phyloP scores from a whole-genome alignment of 53 echinoderm and acorn worm genomes.

The Paracentrotus lividus region DNA sequence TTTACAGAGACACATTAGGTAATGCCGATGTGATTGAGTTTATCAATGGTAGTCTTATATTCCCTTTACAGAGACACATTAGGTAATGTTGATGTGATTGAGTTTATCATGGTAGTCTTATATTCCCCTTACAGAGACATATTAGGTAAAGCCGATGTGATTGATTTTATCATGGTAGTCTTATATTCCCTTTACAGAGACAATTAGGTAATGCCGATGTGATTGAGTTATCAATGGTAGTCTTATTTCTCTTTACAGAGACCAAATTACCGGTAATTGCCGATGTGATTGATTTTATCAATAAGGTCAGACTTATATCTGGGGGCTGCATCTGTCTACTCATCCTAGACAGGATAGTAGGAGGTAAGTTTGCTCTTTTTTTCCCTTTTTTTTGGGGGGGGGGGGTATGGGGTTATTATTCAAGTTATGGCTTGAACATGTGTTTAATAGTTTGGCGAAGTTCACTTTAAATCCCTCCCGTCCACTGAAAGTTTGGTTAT shows the following conservation, averaged over 20 bases:
- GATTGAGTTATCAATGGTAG: slow-evolving; percentile 85
- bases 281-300: too few relatives aligned
- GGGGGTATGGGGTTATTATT: too few relatives aligned
- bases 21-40: slow-evolving; percentile 86
- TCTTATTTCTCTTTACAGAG: too few relatives aligned
- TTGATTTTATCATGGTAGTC: too few relatives aligned
- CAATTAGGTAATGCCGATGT: slow-evolving; percentile 86
- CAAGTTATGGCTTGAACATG: neutral
- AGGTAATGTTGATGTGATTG: slow-evolving; percentile 87
- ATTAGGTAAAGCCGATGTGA: too few relatives aligned
- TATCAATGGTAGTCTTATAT: slow-evolving; percentile 91
- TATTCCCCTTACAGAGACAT: too few relatives aligned
- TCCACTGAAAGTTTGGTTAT: too few relatives aligned
- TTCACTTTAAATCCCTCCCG: too few relatives aligned
- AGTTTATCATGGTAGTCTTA: slow-evolving; percentile 85
- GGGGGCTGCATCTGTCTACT: slow-evolving; percentile 91
- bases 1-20: slow-evolving; percentile 86
- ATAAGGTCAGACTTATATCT: too few relatives aligned
- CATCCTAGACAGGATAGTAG: slow-evolving; percentile 98
- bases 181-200: slow-evolving; percentile 76
- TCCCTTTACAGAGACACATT: slow-evolving; percentile 84
- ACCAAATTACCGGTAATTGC: too few relatives aligned
- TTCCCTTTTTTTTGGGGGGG: neutral
- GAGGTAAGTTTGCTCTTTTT: slow-evolving; percentile 75
- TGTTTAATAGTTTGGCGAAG: neutral